These are phyloP conservation scores for Siderastrea siderea DNA, from an alignment of 92 coral and sea anemone species.

Conservation along the genomic window DNA sequence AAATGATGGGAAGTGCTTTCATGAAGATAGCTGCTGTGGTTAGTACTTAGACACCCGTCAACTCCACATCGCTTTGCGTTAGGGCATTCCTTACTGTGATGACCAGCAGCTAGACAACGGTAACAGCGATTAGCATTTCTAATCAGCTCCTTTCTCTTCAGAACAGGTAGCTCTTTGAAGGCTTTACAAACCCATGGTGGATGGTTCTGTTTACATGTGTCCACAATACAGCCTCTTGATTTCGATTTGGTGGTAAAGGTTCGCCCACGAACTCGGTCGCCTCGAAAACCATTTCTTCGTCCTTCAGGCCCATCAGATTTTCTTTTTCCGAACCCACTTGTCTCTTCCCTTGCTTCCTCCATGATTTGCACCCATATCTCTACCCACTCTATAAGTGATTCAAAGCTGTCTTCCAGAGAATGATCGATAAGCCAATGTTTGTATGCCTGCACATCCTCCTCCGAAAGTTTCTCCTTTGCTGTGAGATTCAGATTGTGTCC, in stretches of 20 bases:
- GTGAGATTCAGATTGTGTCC: conserved; percentile 41
- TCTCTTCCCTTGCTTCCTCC: conserved; percentile 70
- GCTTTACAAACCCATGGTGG: conserved; percentile 60
- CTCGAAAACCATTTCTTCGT: neutral
- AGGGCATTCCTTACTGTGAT: conserved; percentile 42
- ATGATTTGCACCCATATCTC: conserved; percentile 62
- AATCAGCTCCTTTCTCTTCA: conserved; percentile 58
- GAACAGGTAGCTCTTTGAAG: conserved; percentile 47
- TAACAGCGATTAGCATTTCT: conserved; percentile 35
- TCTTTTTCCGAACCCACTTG: conserved; percentile 47
- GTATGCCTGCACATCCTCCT: conserved; percentile 29
- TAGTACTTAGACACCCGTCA: conserved; percentile 35
- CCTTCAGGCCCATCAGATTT: neutral
- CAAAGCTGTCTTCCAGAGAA: no score
- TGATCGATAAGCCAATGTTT: conserved; percentile 31
- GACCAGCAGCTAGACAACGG: conserved; percentile 58
- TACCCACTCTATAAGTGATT: conserved; percentile 44
- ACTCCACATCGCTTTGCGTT: conserved; percentile 42
- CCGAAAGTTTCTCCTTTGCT: conserved; percentile 52
- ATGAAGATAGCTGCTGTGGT: conserved; percentile 57
- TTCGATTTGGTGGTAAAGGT: conserved; percentile 34
- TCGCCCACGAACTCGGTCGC: conserved; percentile 17
- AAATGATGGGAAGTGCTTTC: conserved; percentile 1
- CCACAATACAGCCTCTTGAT: conserved; percentile 35
- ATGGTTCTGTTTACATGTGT: conserved; percentile 54